phyloP scores from a whole-genome alignment of 2,113 vertebrate genomes.

The Anser brachyrhynchus region DNA sequence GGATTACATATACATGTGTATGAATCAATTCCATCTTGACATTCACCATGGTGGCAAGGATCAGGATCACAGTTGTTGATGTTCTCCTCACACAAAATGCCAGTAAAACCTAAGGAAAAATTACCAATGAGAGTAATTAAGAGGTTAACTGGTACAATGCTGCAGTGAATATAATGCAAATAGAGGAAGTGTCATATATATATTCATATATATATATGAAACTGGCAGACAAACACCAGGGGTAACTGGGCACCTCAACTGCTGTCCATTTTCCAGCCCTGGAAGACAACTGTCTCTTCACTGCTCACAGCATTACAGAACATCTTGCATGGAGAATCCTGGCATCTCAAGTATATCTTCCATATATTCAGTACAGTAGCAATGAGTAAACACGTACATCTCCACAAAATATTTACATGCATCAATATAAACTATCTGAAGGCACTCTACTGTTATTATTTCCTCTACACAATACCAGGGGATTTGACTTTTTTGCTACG shows the following conservation, averaged over 20 bases:
- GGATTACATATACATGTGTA: conserved; percentile 86
- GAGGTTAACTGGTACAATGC: not conserved
- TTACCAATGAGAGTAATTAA: not conserved
- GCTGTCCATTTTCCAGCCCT: not conserved
- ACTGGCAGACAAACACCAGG: not conserved
- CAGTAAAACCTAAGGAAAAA: conserved; percentile 83
- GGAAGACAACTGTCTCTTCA: not conserved
- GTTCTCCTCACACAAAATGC: conserved; percentile 86
- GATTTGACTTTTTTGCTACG: not conserved
- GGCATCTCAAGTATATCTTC: not conserved
- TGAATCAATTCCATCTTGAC: conserved; percentile 90
- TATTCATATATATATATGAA: no score
- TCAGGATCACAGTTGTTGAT: conserved; percentile 90
- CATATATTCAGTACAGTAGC: not conserved
- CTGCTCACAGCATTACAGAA: not conserved
- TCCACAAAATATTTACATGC: not conserved
- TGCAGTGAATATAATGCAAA: not conserved
- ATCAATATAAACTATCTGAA: not conserved
- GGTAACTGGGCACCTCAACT: not conserved
- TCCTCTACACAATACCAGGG: not conserved
- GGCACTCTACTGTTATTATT: not conserved
- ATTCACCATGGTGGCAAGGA: conserved; percentile 90
- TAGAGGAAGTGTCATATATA: not conserved
- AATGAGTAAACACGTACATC: not conserved
- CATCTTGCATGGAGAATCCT: not conserved